Evolutionary conservation across 2,113 vertebrate genomes (phyloP).

Genomic region (Aphelocoma coerulescens): DNA sequence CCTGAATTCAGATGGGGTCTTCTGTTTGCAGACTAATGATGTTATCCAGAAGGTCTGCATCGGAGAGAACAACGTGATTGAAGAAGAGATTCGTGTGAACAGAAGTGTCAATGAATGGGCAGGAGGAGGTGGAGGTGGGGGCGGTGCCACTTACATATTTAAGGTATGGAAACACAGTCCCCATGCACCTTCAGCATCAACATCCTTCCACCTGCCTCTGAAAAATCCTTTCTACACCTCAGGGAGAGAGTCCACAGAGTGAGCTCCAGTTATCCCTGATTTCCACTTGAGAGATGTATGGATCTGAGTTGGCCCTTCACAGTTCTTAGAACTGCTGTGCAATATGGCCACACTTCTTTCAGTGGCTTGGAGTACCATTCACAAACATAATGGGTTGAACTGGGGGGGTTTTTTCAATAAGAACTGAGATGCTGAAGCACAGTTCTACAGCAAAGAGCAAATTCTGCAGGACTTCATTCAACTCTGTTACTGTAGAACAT

Average conservation of each 20-base stretch:
- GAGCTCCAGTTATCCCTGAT: neutral
- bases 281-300: neutral
- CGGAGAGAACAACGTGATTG: slow-evolving; percentile 86
- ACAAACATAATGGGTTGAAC: neutral
- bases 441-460: neutral
- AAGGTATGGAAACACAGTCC: slow-evolving; percentile 77
- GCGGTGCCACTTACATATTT: slow-evolving; percentile 94
- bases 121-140: slow-evolving; percentile 93
- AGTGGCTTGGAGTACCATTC: neutral
- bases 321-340: neutral
- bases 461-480: neutral
- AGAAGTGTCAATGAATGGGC: slow-evolving; percentile 82
- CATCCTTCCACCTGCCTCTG: neutral
- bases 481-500: neutral
- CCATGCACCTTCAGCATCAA: neutral
- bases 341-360: neutral
- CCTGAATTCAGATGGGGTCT: neutral
- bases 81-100: slow-evolving; percentile 84
- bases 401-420: neutral
- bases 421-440: neutral
- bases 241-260: neutral
- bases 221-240: neutral
- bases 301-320: neutral
- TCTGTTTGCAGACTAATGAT: slow-evolving; percentile 76
- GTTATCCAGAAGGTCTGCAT: slow-evolving; percentile 87